Evolutionary conservation across 2,113 vertebrate genomes (phyloP).

Genomic region (Colossoma macropomum): DNA sequence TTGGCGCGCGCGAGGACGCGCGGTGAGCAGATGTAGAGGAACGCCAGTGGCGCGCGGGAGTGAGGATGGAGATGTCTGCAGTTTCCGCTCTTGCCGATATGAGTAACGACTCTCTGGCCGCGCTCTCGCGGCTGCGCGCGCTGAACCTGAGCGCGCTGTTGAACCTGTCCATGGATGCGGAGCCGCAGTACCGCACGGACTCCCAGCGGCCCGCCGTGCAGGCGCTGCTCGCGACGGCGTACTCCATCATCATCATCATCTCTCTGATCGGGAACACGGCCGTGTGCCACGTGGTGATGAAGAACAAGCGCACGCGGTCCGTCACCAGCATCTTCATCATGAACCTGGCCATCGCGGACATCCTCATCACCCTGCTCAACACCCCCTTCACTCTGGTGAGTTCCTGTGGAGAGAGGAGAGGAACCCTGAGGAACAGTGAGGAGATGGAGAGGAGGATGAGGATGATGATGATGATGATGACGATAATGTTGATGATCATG

Average conservation of each 20-base stretch:
- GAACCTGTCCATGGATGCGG: conserved; percentile 69
- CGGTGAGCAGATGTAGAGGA: background rate
- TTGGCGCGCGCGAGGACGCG: too few relatives aligned
- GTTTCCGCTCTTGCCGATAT: background rate
- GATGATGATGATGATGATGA: too few relatives aligned
- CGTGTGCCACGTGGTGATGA: conserved; percentile 82
- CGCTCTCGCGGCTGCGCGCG: conserved; percentile 64
- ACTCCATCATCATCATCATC: conserved; percentile 80
- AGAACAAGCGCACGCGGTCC: conserved; percentile 78
- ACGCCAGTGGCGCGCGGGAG: background rate
- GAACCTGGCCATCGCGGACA: conserved; percentile 79
- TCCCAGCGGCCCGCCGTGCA: conserved; percentile 71
- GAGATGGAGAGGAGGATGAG: too few relatives aligned
- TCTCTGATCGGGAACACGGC: conserved; percentile 79
- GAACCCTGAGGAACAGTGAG: too few relatives aligned
- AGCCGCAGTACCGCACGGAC: conserved; percentile 63
- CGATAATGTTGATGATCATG: too few relatives aligned
- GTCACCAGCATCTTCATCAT: conserved; percentile 81
- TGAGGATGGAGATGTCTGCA: background rate
- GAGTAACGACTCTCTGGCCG: conserved; percentile 50
- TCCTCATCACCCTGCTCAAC: conserved; percentile 82
- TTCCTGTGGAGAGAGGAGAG: too few relatives aligned
- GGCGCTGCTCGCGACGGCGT: conserved; percentile 74
- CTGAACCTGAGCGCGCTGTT: conserved; percentile 68
- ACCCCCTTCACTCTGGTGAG: conserved; percentile 84